These are phyloP conservation scores for Nanger granti DNA, from an alignment of 2,113 vertebrate genomes.

Conservation along the genomic window DNA sequence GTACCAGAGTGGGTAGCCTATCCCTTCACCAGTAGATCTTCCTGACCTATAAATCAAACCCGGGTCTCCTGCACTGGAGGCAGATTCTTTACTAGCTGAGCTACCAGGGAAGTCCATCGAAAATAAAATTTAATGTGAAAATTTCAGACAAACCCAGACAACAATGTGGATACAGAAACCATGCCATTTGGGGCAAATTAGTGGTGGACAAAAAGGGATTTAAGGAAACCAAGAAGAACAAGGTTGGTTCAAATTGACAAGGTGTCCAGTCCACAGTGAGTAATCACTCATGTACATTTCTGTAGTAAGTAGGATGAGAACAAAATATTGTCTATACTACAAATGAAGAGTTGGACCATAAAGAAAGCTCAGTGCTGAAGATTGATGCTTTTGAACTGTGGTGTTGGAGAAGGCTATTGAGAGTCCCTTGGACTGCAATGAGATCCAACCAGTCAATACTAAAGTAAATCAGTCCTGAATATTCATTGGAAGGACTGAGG, in stretches of 20 bases:
- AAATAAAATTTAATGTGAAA: background rate
- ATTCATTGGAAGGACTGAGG: background rate
- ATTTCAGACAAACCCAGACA: background rate
- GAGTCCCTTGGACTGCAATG: background rate
- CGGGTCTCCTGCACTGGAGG: background rate
- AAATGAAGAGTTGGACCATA: background rate
- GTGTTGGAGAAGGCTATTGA: background rate
- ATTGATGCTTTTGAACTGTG: background rate
- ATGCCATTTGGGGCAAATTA: background rate
- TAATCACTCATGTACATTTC: background rate
- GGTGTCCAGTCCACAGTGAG: background rate
- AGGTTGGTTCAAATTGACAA: background rate
- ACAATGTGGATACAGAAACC: background rate
- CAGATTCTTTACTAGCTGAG: background rate
- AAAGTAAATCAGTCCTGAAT: background rate
- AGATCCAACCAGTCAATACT: background rate
- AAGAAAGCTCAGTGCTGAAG: background rate
- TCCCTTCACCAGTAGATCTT: background rate
- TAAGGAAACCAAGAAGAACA: conserved; percentile 1
- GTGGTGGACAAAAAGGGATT: background rate
- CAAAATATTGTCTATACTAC: background rate
- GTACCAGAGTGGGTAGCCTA: background rate
- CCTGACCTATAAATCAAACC: background rate
- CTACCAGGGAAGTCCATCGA: background rate
- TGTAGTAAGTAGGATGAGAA: background rate